A percentile compares a stretch with the other conserved stretches of the same genome.
Conservation (phyloP, 2,797 vertebrate genomes). For the Anabas testudineus region DNA sequence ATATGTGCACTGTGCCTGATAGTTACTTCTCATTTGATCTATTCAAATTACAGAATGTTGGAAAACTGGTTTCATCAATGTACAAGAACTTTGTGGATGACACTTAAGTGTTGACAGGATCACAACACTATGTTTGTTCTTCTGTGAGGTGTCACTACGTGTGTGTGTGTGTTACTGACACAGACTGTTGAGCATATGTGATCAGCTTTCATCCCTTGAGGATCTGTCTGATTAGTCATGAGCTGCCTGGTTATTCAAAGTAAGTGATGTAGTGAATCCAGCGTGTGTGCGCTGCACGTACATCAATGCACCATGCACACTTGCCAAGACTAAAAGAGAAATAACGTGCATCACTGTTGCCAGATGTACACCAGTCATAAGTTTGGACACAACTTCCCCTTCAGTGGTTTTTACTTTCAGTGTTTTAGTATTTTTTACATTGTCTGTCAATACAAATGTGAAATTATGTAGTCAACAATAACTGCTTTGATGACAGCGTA, state of each 20-base stretch:
- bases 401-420: too few species aligned
- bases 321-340: not conserved
- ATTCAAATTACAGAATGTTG: not conserved
- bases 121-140: constrained; percentile 35
- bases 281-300: constrained; percentile 11
- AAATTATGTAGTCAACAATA: too few species aligned
- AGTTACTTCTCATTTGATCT: not conserved
- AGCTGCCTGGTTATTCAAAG: constrained; percentile 42
- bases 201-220: constrained; percentile 42
- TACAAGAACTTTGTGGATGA: constrained; percentile 20
- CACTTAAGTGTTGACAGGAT: constrained; percentile 29
- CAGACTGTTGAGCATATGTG: constrained; percentile 55
- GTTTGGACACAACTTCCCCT: too few species aligned
- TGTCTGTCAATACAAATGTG: too few species aligned
- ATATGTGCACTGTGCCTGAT: not conserved
- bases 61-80: constrained; percentile 5
- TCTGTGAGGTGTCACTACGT: constrained; percentile 32
- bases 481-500: too few species aligned
- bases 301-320: not conserved
- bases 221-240: constrained; percentile 43
- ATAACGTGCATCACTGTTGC: not conserved
- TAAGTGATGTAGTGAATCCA: constrained; percentile 14
- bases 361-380: not conserved
- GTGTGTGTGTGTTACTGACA: constrained; percentile 35
- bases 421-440: too few species aligned